Evolutionary conservation across 1,140 invertebrate genomes (phyloP), one percentile per base, ranked within the genome.

Genomic region (Achroia grisella): DNA sequence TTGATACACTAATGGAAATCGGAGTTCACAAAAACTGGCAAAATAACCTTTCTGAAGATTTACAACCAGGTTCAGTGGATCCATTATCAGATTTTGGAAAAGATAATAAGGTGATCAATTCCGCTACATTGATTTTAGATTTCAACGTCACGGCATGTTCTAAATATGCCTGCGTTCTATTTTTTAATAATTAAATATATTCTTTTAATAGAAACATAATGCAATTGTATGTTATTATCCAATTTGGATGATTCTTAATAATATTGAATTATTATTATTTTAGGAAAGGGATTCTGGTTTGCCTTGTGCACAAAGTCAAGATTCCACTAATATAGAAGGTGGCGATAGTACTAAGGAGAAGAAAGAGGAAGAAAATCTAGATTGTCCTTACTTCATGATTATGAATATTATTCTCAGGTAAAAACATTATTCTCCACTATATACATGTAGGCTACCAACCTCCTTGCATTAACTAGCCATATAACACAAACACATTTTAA

Each of bases 1-100:
- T 97, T 1, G 96, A 97, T 67, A 89, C 96, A 0, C 73, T 98
- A 0, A 90, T 98, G 70, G 95, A 97, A 56, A 91, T 98, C 80
- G 95, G 94, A 2, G 91, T 97, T 5, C 84, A 94, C 41, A 93
- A 92, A 57, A 87, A 87, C 62, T 88, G 88, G 63, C 77, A 88
- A 46, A 70, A 71, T 8, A 63, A 74, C 39, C 46, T 52, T 41
- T 39, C 55, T 15, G 61, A 76, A 33, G 66, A 86, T 30, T 35
- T 44, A 13, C 62, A 57, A 29, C 67, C 66, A 8, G 73, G 71
- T 9, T 54, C 50, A 9, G 41, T 75, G 10, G 72, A 80, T 46
- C 71, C 76, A 4, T 33, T 86, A 13, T 39, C 53, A 0, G 78
- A 84, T 10, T 74, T 79, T 10, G 57, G 71, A 17, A 77, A 80